Percentiles rank a stretch among this genome's conserved stretches.
These are phyloP conservation scores for Phyllotreta striolata DNA, from an alignment of 2,888 invertebrate species.

Conservation along the genomic window DNA sequence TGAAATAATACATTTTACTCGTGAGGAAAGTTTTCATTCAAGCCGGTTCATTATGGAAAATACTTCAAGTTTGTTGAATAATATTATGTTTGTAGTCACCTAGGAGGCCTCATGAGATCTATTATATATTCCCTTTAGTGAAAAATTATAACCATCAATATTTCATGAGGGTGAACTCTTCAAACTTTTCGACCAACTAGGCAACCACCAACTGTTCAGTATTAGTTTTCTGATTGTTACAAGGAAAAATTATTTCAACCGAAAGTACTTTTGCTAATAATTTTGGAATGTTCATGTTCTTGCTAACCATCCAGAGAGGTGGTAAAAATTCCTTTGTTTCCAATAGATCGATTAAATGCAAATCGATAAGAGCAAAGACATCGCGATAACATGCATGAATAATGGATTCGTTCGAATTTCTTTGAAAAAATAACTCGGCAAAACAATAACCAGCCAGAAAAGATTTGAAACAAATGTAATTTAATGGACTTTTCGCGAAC, in stretches of 20 bases:
- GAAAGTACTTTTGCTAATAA: neutral
- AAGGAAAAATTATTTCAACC: neutral
- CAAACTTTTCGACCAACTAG: constrained; percentile 14
- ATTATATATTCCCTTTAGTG: constrained; percentile 43
- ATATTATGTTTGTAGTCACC: constrained; percentile 44
- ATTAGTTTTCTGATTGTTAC: constrained; percentile 2
- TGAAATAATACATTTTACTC: constrained; percentile 41
- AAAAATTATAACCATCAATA: constrained; percentile 39
- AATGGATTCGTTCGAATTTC: constrained; percentile 21
- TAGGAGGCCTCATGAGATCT: constrained; percentile 41
- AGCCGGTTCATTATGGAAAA: constrained; percentile 43
- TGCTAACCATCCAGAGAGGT: neutral
- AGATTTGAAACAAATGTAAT: constrained; percentile 10
- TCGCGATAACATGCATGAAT: constrained; percentile 26
- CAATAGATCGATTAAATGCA: constrained; percentile 20
- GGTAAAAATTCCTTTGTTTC: constrained; percentile 4
- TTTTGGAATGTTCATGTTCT: no score
- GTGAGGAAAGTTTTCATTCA: constrained; percentile 39
- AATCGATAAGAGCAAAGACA: constrained; percentile 27
- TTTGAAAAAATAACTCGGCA: constrained; percentile 18
- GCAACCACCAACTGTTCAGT: constrained; percentile 12
- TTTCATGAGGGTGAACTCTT: constrained; percentile 32
- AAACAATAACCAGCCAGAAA: constrained; percentile 17
- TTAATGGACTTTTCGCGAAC: constrained; percentile 8
- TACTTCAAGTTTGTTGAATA: constrained; percentile 45